These are phyloP conservation scores for Montipora cactus DNA, from an alignment of 64 coral and sea anemone species.

Conservation along the genomic window DNA sequence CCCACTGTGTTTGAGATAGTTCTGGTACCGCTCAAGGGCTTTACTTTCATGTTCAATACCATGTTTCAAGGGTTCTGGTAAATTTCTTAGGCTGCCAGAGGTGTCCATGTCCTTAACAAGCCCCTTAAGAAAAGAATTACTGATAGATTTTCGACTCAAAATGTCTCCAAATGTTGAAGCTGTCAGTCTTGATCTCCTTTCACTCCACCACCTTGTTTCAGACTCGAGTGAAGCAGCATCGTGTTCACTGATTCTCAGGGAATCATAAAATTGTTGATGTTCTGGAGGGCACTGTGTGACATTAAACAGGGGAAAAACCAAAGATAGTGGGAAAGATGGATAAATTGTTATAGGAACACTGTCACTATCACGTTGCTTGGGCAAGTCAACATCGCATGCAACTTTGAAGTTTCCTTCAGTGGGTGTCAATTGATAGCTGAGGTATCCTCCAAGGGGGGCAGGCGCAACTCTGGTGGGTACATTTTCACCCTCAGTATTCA, in stretches of 20 bases:
- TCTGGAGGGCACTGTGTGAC: constrained; percentile 50
- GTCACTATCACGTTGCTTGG: neutral
- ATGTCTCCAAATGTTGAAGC: constrained; percentile 57
- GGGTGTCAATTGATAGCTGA: constrained; percentile 53
- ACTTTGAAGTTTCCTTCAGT: constrained; percentile 71
- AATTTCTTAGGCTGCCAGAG: constrained; percentile 9
- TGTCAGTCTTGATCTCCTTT: constrained; percentile 46
- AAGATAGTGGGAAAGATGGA: constrained; percentile 52
- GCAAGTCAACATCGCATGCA: constrained; percentile 23
- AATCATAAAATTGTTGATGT: constrained; percentile 51
- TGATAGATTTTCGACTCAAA: constrained; percentile 27
- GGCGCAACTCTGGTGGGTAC: constrained; percentile 36
- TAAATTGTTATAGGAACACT: constrained; percentile 2
- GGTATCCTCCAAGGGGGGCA: constrained; percentile 44
- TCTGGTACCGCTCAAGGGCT: neutral
- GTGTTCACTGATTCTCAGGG: constrained; percentile 25
- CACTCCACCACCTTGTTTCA: constrained; percentile 54
- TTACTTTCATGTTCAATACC: constrained; percentile 43
- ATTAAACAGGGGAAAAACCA: constrained; percentile 15
- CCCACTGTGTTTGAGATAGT: constrained; percentile 20
- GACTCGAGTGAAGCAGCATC: constrained; percentile 14
- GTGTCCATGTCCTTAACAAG: constrained; percentile 11
- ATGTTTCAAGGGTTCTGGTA: constrained; percentile 55
- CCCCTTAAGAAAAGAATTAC: constrained; percentile 13
- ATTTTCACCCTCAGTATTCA: neutral